Base-by-base conservation (phyloP, 2,797 vertebrate genomes). In the Xenentodon cancila region DNA sequence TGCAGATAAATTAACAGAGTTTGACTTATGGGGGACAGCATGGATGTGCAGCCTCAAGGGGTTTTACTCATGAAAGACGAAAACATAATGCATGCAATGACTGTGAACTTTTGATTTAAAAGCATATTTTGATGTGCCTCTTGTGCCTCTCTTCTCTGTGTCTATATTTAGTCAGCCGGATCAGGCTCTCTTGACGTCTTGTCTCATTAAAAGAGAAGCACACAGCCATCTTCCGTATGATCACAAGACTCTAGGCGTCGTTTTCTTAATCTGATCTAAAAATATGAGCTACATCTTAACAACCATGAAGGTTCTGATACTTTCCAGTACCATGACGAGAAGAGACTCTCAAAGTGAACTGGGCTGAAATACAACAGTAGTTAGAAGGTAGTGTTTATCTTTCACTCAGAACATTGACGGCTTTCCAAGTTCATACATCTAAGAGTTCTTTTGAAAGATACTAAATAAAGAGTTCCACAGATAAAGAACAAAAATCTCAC, bases 191-290 rank as follows among this genome's bases (percentile, higher is more conserved):
- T 59, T 84, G 83, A 84, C 71, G 70, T 87, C 75, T 78, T 4
- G 49, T 88, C 84, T 89, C 71, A 78, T 88, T 84, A 85, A 64
- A 78, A 71, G 71, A 80, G 56, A 40, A 68, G 64, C 67, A 64
- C 64, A 16, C 54, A 42, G 80, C 81, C 46, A 48, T 77, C 54
- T 44, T 75, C 78, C 77, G 71, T 50, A 73, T 64, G 80, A 88
- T 88, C 79, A 76, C 55, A 80, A 65, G 80, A 73, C 79, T 82
- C 70, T 48, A 55, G 64, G 66, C 56, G 1, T 82, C 68, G 46
- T 74, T 67, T 81, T 86, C 68, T 51, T 71, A 79, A 88, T 88
- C 86, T 88, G 82, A 87, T 90, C 88, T 89, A 89, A 87, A 89
- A 89, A 90, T 92, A 88, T 7, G 51, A 76, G 48, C 60, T 53